A percentile compares a stretch with the other conserved stretches of the same genome.
These are phyloP conservation scores for Ylistrum balloti DNA, from an alignment of 1,140 invertebrate species.

Conservation along the genomic window DNA sequence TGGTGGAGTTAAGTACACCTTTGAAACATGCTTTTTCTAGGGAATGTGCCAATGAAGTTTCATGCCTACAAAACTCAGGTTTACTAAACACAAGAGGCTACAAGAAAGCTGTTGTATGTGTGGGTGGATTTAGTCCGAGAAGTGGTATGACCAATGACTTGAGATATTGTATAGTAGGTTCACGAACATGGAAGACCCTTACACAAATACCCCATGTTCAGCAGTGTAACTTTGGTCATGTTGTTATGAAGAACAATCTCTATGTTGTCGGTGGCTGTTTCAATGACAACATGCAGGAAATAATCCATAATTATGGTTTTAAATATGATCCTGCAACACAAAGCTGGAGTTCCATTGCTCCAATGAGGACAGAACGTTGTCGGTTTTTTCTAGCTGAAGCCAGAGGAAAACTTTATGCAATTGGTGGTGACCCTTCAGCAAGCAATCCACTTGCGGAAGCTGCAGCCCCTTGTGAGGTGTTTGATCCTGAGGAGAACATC, in stretches of 20 bases:
- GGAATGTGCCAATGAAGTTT: background rate
- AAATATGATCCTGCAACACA: constrained; percentile 86
- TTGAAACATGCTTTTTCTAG: background rate
- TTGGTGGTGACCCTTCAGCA: constrained; percentile 84
- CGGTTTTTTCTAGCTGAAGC: constrained; percentile 88
- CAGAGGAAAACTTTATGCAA: constrained; percentile 86
- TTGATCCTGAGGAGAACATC: constrained; percentile 85
- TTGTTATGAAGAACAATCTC: constrained; percentile 88
- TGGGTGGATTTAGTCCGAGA: constrained; percentile 87
- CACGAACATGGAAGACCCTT: constrained; percentile 86
- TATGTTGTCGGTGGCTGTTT: constrained; percentile 89
- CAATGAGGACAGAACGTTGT: constrained; percentile 88
- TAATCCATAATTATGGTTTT: constrained; percentile 90
- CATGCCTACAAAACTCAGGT: constrained; percentile 66
- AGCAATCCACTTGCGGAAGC: constrained; percentile 75
- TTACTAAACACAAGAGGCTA: constrained; percentile 86
- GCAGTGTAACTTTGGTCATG: constrained; percentile 90
- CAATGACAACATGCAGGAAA: constrained; percentile 86
- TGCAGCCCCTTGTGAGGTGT: constrained; percentile 86
- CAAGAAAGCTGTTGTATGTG: constrained; percentile 87
- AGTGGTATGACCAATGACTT: constrained; percentile 89
- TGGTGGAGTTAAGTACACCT: constrained; percentile 35
- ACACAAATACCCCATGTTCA: constrained; percentile 90
- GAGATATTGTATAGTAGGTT: constrained; percentile 85
- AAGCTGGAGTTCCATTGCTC: constrained; percentile 88